A percentile compares a stretch with the other conserved stretches of the same genome.
Evolutionary conservation across 2,797 vertebrate species (phyloP).

Genomic region (Pseudochaenichthys georgianus): DNA sequence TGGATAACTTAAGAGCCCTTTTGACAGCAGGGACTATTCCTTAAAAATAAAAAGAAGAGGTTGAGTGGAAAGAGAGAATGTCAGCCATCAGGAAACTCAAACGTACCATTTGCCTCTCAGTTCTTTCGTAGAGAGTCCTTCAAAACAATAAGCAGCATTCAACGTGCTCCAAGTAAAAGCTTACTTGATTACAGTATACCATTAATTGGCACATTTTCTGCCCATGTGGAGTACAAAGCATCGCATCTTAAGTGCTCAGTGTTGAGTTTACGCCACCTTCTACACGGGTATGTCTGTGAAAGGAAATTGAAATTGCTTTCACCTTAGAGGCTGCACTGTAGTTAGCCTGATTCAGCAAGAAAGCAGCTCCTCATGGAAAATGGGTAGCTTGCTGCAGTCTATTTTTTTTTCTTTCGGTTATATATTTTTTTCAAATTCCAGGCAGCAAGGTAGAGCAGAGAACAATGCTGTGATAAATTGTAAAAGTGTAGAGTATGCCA

Average conservation of each 20-base stretch:
- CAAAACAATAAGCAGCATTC: slow-evolving; percentile 70
- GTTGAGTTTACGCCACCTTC: slow-evolving; percentile 67
- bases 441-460: too few species aligned
- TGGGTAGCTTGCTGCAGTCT: neutral
- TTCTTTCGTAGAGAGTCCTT: slow-evolving; percentile 42
- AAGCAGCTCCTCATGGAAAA: slow-evolving; percentile 11
- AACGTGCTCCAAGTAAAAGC: slow-evolving; percentile 42
- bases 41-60: slow-evolving; percentile 15
- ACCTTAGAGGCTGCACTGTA: slow-evolving; percentile 35
- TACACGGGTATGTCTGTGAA: slow-evolving; percentile 42
- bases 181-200: slow-evolving; percentile 62
- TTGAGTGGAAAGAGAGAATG: slow-evolving; percentile 31
- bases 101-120: slow-evolving; percentile 6
- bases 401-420: too few species aligned
- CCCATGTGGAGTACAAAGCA: slow-evolving; percentile 66
- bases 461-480: too few species aligned
- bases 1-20: neutral
- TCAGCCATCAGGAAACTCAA: slow-evolving; percentile 32
- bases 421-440: too few species aligned
- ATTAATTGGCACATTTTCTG: slow-evolving; percentile 61
- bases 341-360: slow-evolving; percentile 38
- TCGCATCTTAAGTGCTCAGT: slow-evolving; percentile 55
- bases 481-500: too few species aligned
- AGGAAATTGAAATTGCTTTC: slow-evolving; percentile 69
- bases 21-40: slow-evolving; percentile 6